A percentile compares a stretch with the other conserved stretches of the same genome.
These are phyloP conservation scores for Acrocephalus kingi DNA, from an alignment of 2,113 vertebrate species.

Conservation along the genomic window DNA sequence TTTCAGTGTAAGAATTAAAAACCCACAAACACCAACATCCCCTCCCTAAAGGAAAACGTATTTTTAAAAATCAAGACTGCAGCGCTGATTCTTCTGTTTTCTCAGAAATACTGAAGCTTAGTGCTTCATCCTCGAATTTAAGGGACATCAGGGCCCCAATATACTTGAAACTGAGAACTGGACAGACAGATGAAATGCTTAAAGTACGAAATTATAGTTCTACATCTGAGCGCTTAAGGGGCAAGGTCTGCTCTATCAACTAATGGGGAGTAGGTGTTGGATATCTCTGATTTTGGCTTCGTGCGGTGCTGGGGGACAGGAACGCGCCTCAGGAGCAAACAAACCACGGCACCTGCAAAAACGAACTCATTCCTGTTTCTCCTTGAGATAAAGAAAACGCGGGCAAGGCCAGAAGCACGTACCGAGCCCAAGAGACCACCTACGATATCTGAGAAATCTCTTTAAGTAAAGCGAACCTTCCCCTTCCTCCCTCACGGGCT, in stretches of 20 bases:
- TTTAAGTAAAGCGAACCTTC: fast-evolving
- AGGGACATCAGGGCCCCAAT: background rate
- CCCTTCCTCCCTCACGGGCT: background rate
- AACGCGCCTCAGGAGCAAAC: background rate
- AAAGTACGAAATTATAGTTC: fast-evolving
- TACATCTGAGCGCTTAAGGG: fast-evolving
- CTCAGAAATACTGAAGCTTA: background rate
- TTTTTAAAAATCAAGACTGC: background rate
- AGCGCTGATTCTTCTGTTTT: background rate
- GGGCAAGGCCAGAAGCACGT: fast-evolving
- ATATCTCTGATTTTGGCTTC: background rate
- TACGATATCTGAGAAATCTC: background rate
- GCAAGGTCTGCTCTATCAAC: background rate
- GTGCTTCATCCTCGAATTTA: background rate
- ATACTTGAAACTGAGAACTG: background rate
- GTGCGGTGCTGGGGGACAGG: fast-evolving
- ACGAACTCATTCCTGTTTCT: background rate
- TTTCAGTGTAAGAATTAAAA: background rate
- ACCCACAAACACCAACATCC: fast-evolving
- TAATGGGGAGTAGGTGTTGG: background rate
- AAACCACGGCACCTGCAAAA: fast-evolving
- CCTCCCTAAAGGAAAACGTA: background rate
- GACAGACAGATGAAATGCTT: too few relatives aligned
- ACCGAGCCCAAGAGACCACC: too few relatives aligned
- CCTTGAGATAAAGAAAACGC: background rate